Conservation (phyloP, 2,888 invertebrate genomes). For the Melipona bicolor region DNA sequence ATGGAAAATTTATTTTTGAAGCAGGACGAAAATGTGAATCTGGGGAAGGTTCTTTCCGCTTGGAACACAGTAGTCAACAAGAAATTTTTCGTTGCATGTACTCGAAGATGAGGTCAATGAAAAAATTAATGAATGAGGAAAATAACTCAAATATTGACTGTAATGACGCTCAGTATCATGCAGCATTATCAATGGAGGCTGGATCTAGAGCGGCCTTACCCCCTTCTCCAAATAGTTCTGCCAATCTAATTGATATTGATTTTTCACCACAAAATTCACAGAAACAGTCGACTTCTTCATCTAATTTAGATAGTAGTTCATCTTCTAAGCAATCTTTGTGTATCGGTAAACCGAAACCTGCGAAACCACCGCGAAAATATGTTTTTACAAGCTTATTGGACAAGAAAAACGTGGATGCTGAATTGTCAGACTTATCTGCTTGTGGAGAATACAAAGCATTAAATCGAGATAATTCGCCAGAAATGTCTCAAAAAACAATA, state of each 20-base stretch:
- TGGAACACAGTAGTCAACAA: conserved; percentile 92
- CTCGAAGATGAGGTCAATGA: conserved; percentile 94
- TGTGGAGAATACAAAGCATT: conserved; percentile 86
- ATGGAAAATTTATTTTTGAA: conserved; percentile 94
- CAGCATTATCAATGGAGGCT: conserved; percentile 91
- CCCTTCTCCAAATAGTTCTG: conserved; percentile 86
- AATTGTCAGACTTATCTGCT: conserved; percentile 84
- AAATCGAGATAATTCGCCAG: conserved; percentile 85
- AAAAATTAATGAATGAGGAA: conserved; percentile 91
- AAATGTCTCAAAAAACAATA: conserved; percentile 70
- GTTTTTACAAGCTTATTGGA: conserved; percentile 78
- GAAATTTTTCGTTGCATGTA: conserved; percentile 93
- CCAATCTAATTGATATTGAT: conserved; percentile 84
- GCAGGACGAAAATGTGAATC: conserved; percentile 94
- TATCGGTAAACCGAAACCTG: conserved; percentile 87
- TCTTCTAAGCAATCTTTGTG: conserved; percentile 84
- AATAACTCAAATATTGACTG: conserved; percentile 86
- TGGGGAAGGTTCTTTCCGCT: conserved; percentile 92
- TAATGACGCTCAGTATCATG: conserved; percentile 91
- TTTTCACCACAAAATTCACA: conserved; percentile 81
- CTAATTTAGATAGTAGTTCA: conserved; percentile 70
- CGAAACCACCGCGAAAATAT: conserved; percentile 87
- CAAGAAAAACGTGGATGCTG: conserved; percentile 82
- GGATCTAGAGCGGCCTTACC: conserved; percentile 93
- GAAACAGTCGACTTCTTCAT: conserved; percentile 71